Evolutionary conservation across 2,888 invertebrate species (phyloP).

Genomic region (Calameuta pallipes): DNA sequence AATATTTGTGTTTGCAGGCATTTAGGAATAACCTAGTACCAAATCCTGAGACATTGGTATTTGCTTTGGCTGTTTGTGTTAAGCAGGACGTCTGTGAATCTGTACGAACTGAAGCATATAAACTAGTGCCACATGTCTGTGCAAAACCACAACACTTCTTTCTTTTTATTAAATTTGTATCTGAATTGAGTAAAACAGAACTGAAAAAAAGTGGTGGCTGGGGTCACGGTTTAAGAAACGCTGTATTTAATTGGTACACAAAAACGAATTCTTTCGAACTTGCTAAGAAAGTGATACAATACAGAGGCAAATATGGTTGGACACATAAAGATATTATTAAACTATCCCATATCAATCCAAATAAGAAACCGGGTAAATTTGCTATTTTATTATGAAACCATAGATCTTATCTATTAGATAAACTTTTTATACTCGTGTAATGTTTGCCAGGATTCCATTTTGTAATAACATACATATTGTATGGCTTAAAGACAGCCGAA

Average conservation of each 20-base stretch:
- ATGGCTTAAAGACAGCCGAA: conserved; percentile 69
- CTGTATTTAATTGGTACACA: conserved; percentile 75
- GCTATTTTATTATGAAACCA: background rate
- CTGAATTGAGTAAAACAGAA: conserved; percentile 61
- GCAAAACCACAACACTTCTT: conserved; percentile 74
- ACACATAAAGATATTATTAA: conserved; percentile 79
- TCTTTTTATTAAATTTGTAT: conserved; percentile 72
- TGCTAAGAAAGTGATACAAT: conserved; percentile 73
- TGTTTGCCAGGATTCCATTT: conserved; percentile 39
- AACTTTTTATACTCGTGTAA: conserved; percentile 21
- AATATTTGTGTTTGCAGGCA: conserved; percentile 59
- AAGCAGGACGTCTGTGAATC: conserved; percentile 58
- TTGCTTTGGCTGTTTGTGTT: conserved; percentile 74
- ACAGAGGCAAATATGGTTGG: conserved; percentile 75
- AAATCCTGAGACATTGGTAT: conserved; percentile 72
- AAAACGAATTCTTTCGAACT: conserved; percentile 72
- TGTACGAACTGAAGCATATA: conserved; percentile 70
- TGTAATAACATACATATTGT: conserved; percentile 68
- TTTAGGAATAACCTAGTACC: conserved; percentile 69
- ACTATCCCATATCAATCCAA: conserved; percentile 71
- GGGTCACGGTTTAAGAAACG: conserved; percentile 75
- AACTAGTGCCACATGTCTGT: conserved; percentile 70
- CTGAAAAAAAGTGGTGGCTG: conserved; percentile 62
- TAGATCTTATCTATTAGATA: background rate
- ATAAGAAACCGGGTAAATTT: conserved; percentile 65